Percentiles rank a stretch among this genome's conserved stretches.
These are phyloP conservation scores for Arothron firmamentum DNA, from an alignment of 2,113 vertebrate genomes.

Conservation along the genomic window DNA sequence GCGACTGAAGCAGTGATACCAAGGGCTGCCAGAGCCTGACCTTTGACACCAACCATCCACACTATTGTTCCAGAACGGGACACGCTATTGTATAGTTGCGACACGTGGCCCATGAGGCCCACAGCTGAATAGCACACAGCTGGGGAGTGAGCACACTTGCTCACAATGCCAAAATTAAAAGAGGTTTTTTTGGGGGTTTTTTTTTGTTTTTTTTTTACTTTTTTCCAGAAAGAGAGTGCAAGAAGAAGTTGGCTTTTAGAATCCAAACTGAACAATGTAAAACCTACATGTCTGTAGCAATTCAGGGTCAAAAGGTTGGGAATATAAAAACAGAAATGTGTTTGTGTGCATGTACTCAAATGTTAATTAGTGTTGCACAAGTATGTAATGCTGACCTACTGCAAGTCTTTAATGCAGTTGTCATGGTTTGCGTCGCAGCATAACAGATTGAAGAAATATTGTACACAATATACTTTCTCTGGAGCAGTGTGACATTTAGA, in stretches of 20 bases:
- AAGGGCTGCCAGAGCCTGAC: constrained; percentile 62
- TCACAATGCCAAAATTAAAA: constrained; percentile 64
- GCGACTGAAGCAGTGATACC: constrained; percentile 56
- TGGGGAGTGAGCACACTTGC: constrained; percentile 70
- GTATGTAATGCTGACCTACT: constrained; percentile 4
- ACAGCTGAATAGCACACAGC: constrained; percentile 70
- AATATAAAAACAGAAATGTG: background rate
- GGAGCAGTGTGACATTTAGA: constrained; percentile 46
- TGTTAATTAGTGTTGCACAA: background rate
- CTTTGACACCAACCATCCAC: constrained; percentile 66
- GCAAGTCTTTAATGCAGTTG: background rate
- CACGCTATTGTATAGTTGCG: constrained; percentile 63
- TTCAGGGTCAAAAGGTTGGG: constrained; percentile 1
- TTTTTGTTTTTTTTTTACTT: constrained; percentile 27
- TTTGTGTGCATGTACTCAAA: background rate
- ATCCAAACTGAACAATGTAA: constrained; percentile 43
- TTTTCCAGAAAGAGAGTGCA: constrained; percentile 20
- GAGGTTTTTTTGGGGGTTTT: background rate
- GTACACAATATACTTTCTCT: constrained; percentile 53
- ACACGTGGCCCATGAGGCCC: constrained; percentile 71
- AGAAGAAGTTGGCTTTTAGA: constrained; percentile 48
- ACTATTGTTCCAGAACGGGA: constrained; percentile 68
- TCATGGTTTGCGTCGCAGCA: constrained; percentile 6
- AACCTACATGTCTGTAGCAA: constrained; percentile 12
- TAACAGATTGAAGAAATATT: constrained; percentile 50